Conservation (phyloP, 2,797 vertebrate genomes). For the Macropodus opercularis region DNA sequence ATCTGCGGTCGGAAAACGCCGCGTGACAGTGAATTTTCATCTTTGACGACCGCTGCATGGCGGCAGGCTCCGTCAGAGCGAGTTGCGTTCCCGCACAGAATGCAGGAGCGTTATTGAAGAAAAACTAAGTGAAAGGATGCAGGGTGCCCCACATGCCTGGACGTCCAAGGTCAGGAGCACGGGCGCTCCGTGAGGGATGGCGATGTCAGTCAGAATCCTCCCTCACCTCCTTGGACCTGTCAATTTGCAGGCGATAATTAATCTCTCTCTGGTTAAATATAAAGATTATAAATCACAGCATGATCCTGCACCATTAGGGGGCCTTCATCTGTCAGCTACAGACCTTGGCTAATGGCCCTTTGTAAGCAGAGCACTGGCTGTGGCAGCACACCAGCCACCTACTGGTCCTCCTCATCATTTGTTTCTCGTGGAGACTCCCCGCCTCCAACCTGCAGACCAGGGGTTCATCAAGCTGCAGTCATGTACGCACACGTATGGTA, state of each 20-base stretch:
- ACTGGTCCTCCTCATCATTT: conserved; percentile 62
- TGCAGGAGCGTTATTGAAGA: conserved; percentile 52
- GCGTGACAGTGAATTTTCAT: conserved; percentile 42
- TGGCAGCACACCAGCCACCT: conserved; percentile 62
- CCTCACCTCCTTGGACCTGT: conserved; percentile 70
- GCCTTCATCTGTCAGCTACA: conserved; percentile 77
- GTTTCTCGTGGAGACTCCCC: conserved; percentile 53
- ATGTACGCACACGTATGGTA: conserved; percentile 4
- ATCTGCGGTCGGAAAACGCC: conserved; percentile 48
- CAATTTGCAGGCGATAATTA: conserved; percentile 75
- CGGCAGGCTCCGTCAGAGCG: conserved; percentile 33
- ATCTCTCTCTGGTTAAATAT: conserved; percentile 81
- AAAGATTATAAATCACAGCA: conserved; percentile 82
- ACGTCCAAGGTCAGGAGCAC: conserved; percentile 71
- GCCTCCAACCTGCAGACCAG: conserved; percentile 22
- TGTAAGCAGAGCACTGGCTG: conserved; percentile 63
- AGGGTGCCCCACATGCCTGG: conserved; percentile 61
- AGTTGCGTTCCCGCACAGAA: conserved; percentile 51
- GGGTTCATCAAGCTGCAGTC: conserved; percentile 29
- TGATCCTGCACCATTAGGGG: conserved; percentile 68
- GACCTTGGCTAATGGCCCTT: conserved; percentile 77
- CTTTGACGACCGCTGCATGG: conserved; percentile 44
- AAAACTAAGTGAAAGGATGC: conserved; percentile 36
- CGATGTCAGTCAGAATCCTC: conserved; percentile 69
- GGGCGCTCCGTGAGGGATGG: conserved; percentile 70